These are phyloP conservation scores for Odontocerum albicorne DNA, from an alignment of 2,888 invertebrate species.

Conservation along the genomic window DNA sequence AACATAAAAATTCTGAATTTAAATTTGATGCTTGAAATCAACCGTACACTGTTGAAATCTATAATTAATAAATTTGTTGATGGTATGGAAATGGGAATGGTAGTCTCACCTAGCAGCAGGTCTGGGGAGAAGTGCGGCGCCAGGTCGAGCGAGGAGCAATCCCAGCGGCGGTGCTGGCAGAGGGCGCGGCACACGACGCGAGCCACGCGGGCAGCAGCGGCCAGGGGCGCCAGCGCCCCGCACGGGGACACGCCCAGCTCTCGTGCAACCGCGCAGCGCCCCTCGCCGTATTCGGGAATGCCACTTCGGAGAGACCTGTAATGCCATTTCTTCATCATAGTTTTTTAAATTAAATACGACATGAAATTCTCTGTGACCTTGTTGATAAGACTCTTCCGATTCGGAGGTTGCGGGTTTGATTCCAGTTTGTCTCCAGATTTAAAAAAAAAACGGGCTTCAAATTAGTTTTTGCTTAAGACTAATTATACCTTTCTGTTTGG, in stretches of 20 bases:
- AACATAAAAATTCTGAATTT: too few relatives aligned
- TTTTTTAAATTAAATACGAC: too few relatives aligned
- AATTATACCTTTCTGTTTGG: too few relatives aligned
- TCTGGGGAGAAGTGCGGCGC: constrained; percentile 78
- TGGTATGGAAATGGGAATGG: not conserved
- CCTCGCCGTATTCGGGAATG: constrained; percentile 4
- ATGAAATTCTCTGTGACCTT: too few relatives aligned
- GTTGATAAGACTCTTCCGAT: too few relatives aligned
- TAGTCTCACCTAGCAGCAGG: constrained; percentile 68
- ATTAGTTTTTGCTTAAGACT: too few relatives aligned
- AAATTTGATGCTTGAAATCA: too few relatives aligned
- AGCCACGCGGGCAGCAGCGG: constrained; percentile 70
- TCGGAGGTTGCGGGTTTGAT: too few relatives aligned
- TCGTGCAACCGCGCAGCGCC: constrained; percentile 8
- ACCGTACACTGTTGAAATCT: too few relatives aligned
- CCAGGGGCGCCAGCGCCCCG: constrained; percentile 73
- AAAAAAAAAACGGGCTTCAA: too few relatives aligned
- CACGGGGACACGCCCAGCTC: constrained; percentile 41
- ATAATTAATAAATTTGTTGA: not conserved
- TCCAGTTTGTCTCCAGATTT: too few relatives aligned
- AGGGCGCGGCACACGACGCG: constrained; percentile 70
- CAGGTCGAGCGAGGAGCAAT: constrained; percentile 73
- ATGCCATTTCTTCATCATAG: too few relatives aligned
- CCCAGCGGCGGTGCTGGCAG: constrained; percentile 77
- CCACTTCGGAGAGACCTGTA: constrained; percentile 4